Base-by-base conservation (phyloP, 2,888 invertebrate species). In the Buathra laborator region DNA sequence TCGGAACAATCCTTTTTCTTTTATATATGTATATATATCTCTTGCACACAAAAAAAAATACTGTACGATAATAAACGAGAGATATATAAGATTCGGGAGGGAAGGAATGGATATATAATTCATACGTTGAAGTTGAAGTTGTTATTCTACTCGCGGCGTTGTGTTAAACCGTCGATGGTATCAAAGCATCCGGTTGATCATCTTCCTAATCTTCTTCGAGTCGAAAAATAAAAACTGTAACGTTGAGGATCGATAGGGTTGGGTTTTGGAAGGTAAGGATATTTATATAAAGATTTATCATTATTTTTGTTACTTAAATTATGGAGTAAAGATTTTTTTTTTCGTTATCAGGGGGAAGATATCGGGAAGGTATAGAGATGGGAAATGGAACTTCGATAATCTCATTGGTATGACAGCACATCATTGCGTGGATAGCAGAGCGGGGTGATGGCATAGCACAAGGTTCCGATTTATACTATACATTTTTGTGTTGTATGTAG, bases 371-470 rank as follows among this genome's bases (percentile, higher is more conserved):
- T 77, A 43, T 81, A 85, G 83, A 89, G 86, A 85, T 51, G 81
- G 89, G 90, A 89, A 37, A 84, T 7, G 64, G 70, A 78, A 3
- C 44, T 56, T 74, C 72, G 71, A 81, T 70, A 90, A 89, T 90
- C 90, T 92, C 90, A 90, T 93, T 93, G 94, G 94, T 94, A 94
- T 94, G 94, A 94, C 94, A 94, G 94, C 94, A 94, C 94, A 93
- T 94, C 94, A 92, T 93, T 93, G 93, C 92, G 90, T 92, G 91
- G 89, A 91, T 88, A 90, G 88, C 90, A 93, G 93, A 93, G 92
- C 91, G 92, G 92, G 93, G 91, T 37, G 91, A 91, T 93, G 91
- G 92, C 92, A 91, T 91, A 93, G 92, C 92, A 92, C 89, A 90
- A 92, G 92, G 91, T 92, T 92, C 87, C 89, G 85, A 78, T 78